A percentile compares a stretch with the other conserved stretches of the same genome.
Evolutionary conservation across 2,888 invertebrate genomes (phyloP).

Genomic region (Deilephila porcellus): DNA sequence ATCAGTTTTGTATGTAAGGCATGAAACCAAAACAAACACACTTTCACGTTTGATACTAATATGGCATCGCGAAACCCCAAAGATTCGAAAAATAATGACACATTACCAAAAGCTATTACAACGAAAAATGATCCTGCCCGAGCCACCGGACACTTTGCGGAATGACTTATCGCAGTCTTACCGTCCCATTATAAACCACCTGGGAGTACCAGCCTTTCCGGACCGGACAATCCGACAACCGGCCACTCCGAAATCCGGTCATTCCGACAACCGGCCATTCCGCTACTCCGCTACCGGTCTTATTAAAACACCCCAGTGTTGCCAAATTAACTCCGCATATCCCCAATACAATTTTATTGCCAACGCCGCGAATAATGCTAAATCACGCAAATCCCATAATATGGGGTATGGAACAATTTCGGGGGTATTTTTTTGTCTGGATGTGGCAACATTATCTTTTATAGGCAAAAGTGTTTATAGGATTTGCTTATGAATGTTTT

Average conservation of each 20-base stretch:
- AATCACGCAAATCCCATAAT: constrained; percentile 74
- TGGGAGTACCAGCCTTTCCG: constrained; percentile 23
- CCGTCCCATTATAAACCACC: constrained; percentile 13
- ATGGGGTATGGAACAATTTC: constrained; percentile 55
- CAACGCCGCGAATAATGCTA: constrained; percentile 73
- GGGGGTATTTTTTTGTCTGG: constrained; percentile 54
- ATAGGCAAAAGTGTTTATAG: constrained; percentile 73
- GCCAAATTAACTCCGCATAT: constrained; percentile 40
- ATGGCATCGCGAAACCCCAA: not conserved
- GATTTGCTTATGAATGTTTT: constrained; percentile 31
- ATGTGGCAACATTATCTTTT: constrained; percentile 67
- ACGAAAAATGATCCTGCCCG: not conserved
- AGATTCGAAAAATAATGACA: not conserved
- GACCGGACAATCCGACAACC: not conserved
- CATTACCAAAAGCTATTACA: not conserved
- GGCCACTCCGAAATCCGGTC: constrained; percentile 11
- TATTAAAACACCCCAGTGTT: constrained; percentile 16
- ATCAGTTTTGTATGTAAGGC: too few species aligned
- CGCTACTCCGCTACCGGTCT: not conserved
- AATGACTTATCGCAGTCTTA: constrained; percentile 19
- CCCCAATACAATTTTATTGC: constrained; percentile 78
- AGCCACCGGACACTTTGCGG: not conserved
- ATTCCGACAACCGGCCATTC: not conserved
- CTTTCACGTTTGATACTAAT: too few species aligned
- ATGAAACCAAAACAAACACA: too few species aligned